Evolutionary conservation across 1,140 invertebrate species (phyloP).

Genomic region (Pemphigus obesinymphae): DNA sequence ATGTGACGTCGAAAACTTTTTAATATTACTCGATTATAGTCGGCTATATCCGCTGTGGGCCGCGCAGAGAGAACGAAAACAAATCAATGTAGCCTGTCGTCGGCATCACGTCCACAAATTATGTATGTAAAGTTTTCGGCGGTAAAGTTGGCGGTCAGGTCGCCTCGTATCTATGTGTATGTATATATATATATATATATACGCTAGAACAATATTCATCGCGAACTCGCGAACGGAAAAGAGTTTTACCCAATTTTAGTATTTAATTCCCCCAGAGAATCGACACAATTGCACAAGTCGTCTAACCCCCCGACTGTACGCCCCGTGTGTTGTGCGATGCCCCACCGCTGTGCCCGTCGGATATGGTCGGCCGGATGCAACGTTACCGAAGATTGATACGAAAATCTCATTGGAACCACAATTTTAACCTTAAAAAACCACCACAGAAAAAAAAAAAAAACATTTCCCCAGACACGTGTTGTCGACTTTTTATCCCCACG

Average conservation of each 20-base stretch:
- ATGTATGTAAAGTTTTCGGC: neutral
- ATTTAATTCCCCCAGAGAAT: conserved; percentile 40
- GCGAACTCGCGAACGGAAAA: neutral
- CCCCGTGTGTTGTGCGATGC: neutral
- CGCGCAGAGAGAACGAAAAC: neutral
- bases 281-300: conserved; percentile 16
- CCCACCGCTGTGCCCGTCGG: neutral
- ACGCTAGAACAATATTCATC: neutral
- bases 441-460: neutral
- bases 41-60: too few species aligned
- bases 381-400: conserved; percentile 23
- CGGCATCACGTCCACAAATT: neutral
- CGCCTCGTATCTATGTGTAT: too few species aligned
- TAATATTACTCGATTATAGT: too few species aligned
- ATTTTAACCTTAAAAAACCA: neutral
- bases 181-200: neutral
- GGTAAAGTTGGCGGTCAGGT: neutral
- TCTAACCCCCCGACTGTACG: neutral
- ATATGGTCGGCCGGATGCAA: neutral
- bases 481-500: neutral
- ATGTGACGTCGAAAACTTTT: too few species aligned
- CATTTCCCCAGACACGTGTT: neutral
- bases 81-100: neutral
- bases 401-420: conserved; percentile 20
- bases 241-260: conserved; percentile 38